phyloP scores from a whole-genome alignment of 2,888 invertebrate genomes.

The Sesia bembeciformis region DNA sequence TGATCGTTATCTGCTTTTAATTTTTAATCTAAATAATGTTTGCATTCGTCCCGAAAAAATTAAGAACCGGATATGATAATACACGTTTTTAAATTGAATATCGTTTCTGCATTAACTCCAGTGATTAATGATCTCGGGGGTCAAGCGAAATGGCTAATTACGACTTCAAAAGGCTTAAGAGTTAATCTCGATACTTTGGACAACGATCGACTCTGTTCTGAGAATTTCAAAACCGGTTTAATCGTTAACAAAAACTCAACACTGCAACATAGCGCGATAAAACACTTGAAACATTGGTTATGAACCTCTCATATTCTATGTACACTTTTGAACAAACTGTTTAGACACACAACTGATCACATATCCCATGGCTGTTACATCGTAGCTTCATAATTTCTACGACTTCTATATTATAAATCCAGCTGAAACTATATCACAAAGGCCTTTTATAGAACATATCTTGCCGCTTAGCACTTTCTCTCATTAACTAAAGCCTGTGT shows the following conservation, averaged over 20 bases:
- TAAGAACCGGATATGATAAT: background rate
- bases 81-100: background rate
- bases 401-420: no score
- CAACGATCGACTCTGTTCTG: background rate
- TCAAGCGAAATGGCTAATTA: constrained; percentile 6
- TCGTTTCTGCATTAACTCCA: constrained; percentile 1
- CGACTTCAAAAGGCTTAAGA: background rate
- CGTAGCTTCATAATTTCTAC: no score
- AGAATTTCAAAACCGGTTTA: background rate
- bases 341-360: no score
- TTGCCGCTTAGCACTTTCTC: background rate
- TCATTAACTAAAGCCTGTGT: background rate
- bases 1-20: constrained; percentile 28
- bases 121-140: constrained; percentile 4
- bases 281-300: no score
- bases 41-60: background rate
- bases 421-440: no score
- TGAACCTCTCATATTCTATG: no score
- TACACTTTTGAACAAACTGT: no score
- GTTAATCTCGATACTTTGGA: constrained; percentile 25
- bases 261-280: background rate
- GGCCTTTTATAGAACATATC: no score
- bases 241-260: background rate
- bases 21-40: constrained; percentile 7
- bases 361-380: no score